phyloP scores from a whole-genome alignment of 2,797 vertebrate species.

The Rhabdophis nuchalis region DNA sequence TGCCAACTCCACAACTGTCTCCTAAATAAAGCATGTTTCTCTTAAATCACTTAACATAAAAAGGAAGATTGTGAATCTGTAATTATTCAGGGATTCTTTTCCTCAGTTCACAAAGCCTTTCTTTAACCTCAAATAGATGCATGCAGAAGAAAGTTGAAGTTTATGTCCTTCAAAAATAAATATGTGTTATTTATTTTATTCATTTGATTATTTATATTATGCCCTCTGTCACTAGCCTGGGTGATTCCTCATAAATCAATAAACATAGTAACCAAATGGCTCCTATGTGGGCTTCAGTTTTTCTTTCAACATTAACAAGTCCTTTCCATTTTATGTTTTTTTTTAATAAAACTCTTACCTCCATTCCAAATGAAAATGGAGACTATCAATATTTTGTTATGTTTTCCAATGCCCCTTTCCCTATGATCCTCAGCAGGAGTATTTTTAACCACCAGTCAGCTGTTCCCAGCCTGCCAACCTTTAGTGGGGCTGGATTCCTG shows the following conservation, averaged over 20 bases:
- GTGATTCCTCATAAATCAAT: background rate
- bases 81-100: background rate
- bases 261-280: background rate
- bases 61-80: background rate
- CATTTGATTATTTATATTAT: background rate
- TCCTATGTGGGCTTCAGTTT: background rate
- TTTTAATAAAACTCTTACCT: background rate
- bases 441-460: slow-evolving; percentile 42
- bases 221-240: background rate
- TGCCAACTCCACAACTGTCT: background rate
- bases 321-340: background rate
- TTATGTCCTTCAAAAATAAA: background rate
- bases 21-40: background rate
- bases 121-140: background rate
- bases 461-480: slow-evolving; percentile 59
- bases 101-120: background rate
- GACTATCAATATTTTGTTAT: background rate
- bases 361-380: background rate
- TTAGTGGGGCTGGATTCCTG: slow-evolving; percentile 74
- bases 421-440: slow-evolving; percentile 24
- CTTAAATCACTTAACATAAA: background rate
- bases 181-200: background rate
- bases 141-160: background rate
- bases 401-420: background rate
- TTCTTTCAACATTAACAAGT: background rate